phyloP scores from a whole-genome alignment of 2,888 invertebrate species.

The Nomada ruficornis region DNA sequence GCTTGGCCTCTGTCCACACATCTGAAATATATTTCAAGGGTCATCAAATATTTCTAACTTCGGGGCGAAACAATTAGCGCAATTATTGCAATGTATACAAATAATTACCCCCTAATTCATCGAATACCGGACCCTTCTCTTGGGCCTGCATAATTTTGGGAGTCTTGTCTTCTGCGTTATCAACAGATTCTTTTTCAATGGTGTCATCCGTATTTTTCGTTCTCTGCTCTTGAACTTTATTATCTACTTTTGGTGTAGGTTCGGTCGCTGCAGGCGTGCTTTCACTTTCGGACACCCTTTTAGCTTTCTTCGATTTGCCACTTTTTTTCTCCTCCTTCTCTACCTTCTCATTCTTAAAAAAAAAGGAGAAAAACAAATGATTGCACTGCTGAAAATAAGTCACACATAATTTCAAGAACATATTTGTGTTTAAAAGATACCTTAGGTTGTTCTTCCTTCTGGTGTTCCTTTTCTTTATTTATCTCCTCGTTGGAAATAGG shows the following conservation, averaged over 20 bases:
- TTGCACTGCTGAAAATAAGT: slow-evolving; percentile 4
- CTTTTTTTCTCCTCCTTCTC: slow-evolving; percentile 82
- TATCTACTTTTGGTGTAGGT: slow-evolving; percentile 71
- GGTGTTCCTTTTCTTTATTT: slow-evolving; percentile 70
- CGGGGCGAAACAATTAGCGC: background rate
- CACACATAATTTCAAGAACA: slow-evolving; percentile 19
- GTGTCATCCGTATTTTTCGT: slow-evolving; percentile 71
- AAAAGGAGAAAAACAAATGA: slow-evolving; percentile 10
- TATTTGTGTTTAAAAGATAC: slow-evolving; percentile 48
- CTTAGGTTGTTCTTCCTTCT: slow-evolving; percentile 72
- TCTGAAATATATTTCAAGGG: slow-evolving; percentile 84
- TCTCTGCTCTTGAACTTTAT: slow-evolving; percentile 69
- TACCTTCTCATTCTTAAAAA: slow-evolving; percentile 74
- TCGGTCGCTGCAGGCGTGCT: slow-evolving; percentile 53
- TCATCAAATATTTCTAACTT: background rate
- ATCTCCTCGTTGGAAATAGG: slow-evolving; percentile 76
- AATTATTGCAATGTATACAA: background rate
- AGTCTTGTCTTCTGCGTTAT: slow-evolving; percentile 63
- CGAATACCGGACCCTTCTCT: slow-evolving; percentile 85
- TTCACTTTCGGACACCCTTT: slow-evolving; percentile 80
- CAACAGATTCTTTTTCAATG: slow-evolving; percentile 62
- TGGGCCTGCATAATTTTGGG: slow-evolving; percentile 71
- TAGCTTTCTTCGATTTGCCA: slow-evolving; percentile 83
- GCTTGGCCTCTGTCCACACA: slow-evolving; percentile 91
- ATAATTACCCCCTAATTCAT: slow-evolving; percentile 86